Evolutionary conservation across 2,888 invertebrate genomes (phyloP).

Genomic region (Cataglyphis cursor): DNA sequence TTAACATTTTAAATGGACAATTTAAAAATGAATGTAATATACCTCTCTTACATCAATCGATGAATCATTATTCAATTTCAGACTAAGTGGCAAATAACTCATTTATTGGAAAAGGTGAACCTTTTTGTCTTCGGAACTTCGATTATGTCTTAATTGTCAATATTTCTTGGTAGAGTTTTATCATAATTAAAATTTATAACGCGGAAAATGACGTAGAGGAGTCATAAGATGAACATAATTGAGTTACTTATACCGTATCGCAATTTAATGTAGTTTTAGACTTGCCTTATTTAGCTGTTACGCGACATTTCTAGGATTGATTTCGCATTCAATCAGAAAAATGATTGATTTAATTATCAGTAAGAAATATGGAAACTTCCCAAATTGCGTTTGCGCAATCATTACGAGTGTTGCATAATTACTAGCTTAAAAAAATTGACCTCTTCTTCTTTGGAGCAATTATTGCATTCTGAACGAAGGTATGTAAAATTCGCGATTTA

Average conservation of each 20-base stretch:
- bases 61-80: not conserved
- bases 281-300: conserved; percentile 2
- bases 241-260: not conserved
- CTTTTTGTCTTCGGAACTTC: not conserved
- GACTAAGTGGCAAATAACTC: conserved; percentile 13
- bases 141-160: conserved; percentile 25
- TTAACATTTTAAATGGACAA: not conserved
- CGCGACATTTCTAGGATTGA: not conserved
- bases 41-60: not conserved
- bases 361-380: not conserved
- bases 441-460: conserved; percentile 38
- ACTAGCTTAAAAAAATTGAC: conserved; percentile 9
- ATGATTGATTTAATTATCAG: not conserved
- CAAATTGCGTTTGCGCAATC: conserved; percentile 9
- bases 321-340: not conserved
- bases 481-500: not conserved
- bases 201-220: not conserved
- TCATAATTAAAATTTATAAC: conserved; percentile 28
- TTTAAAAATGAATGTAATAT: not conserved
- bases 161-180: conserved; percentile 22
- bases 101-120: not conserved
- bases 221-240: conserved; percentile 9
- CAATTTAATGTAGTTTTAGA: conserved; percentile 15
- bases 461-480: not conserved
- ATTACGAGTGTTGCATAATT: conserved; percentile 29